Evolutionary conservation across 2,888 invertebrate genomes (phyloP), one percentile per base, ranked within the genome.

Genomic region (Empis livida): DNA sequence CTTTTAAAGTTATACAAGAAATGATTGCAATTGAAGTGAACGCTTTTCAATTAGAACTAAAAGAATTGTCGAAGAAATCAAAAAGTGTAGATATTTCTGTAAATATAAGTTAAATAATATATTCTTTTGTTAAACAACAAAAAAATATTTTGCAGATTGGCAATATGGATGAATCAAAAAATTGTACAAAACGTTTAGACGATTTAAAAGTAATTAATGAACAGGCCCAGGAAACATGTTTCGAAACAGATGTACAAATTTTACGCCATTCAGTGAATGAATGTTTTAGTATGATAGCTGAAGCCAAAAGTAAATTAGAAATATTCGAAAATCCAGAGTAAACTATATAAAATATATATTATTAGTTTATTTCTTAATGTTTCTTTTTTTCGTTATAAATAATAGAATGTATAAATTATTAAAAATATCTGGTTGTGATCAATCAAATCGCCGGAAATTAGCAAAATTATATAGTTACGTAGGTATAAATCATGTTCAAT

Each of bases 401-500:
- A n/a, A 8, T 20, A 66, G 66, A 14, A 57, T 64, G 15, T 59
- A 61, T 0, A 62, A 64, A 5, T 46, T 66, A 30, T 60, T 63
- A 48, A 59, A 53, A 13, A 53, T 60, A 0, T 58, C 57, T 1
- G 56, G 56, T 42, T 60, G 56, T n/a, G 64, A 66, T 58, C 64
- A 65, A 3, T 55, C 61, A 10, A 65, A 60, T 45, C 64, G 63
- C 2, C 62, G 81, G 51, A 78, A 82, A 45, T 71, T 88, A 45
- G 72, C 78, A 0, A 80, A 82, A 10, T 75, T 92, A 5, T 77
- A 82, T 57, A 79, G 80, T 46, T 71, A 80, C 30, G 71, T 80
- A 2, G 80, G 81, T 56, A 83, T 85, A 56, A 77, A 89, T 27
- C 82, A 87, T 53, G 81, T 78, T 0, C 88, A 89, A 57, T 60